Evolutionary conservation across 1,140 invertebrate genomes (phyloP).

Genomic region (Micrasema minimum): DNA sequence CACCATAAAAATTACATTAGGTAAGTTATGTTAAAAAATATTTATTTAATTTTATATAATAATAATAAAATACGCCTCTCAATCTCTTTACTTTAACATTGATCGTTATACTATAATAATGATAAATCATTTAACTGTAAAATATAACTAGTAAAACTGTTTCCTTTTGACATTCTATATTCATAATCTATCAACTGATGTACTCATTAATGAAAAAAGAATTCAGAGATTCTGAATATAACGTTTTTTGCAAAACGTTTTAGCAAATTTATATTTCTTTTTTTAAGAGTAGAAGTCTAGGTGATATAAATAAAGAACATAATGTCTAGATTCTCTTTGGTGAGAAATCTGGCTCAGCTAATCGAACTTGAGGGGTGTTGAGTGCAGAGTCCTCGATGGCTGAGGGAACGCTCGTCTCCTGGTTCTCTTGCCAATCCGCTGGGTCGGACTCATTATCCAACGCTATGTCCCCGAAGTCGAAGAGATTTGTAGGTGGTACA

Average conservation of each 20-base stretch:
- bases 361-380: constrained; percentile 61
- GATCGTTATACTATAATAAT: no score
- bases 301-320: not conserved
- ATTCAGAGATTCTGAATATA: no score
- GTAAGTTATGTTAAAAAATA: no score
- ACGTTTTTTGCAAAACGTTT: no score
- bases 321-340: constrained; percentile 2
- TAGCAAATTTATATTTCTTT: not conserved
- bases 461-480: constrained; percentile 65
- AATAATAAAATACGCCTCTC: no score
- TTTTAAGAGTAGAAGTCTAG: not conserved
- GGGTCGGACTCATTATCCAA: constrained; percentile 57
- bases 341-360: constrained; percentile 55
- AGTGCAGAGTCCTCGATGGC: constrained; percentile 59
- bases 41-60: no score
- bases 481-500: constrained; percentile 60
- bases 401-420: constrained; percentile 45
- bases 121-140: no score
- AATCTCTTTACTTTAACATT: no score
- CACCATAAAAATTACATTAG: no score
- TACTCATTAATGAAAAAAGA: no score
- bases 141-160: constrained; percentile 1
- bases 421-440: not conserved
- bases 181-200: no score
- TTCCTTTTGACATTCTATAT: not conserved